Evolutionary conservation across 2,113 vertebrate species (phyloP).

Genomic region (Pycnonotus jocosus): DNA sequence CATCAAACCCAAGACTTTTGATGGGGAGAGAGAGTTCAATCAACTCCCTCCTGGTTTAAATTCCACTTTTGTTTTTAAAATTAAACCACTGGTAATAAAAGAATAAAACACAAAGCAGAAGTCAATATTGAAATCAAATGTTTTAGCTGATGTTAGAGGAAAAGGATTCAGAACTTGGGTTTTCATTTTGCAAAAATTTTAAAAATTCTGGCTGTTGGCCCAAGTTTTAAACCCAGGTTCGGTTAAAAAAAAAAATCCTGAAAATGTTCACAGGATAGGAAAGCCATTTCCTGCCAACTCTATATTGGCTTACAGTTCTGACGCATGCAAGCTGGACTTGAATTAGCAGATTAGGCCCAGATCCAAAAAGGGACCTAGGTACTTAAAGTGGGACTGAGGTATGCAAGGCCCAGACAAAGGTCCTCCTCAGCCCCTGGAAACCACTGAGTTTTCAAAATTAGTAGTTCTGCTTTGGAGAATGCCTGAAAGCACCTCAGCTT

Average conservation of each 20-base stretch:
- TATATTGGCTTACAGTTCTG: constrained; percentile 62
- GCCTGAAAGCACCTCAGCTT: background rate
- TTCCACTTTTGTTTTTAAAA: constrained; percentile 44
- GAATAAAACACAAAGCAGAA: background rate
- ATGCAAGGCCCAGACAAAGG: constrained; percentile 38
- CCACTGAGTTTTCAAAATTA: background rate
- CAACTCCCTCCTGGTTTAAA: constrained; percentile 3
- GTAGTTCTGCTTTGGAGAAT: background rate
- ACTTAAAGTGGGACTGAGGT: constrained; percentile 50
- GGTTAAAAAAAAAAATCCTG: constrained; percentile 17
- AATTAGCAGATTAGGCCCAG: constrained; percentile 56
- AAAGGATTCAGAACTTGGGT: constrained; percentile 21
- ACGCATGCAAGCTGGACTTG: constrained; percentile 51
- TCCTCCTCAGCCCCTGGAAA: constrained; percentile 45
- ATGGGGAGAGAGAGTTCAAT: background rate
- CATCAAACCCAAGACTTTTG: background rate
- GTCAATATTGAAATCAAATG: constrained; percentile 38
- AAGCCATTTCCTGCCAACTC: constrained; percentile 62
- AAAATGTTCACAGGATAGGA: constrained; percentile 63
- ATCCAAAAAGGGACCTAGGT: constrained; percentile 56
- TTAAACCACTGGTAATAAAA: constrained; percentile 30
- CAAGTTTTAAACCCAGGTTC: constrained; percentile 52
- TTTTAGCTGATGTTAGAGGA: constrained; percentile 26
- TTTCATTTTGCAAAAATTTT: constrained; percentile 42
- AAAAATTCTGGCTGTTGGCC: constrained; percentile 50